Evolutionary conservation across 1,140 invertebrate species (phyloP).

Genomic region (Drosophila busckii): DNA sequence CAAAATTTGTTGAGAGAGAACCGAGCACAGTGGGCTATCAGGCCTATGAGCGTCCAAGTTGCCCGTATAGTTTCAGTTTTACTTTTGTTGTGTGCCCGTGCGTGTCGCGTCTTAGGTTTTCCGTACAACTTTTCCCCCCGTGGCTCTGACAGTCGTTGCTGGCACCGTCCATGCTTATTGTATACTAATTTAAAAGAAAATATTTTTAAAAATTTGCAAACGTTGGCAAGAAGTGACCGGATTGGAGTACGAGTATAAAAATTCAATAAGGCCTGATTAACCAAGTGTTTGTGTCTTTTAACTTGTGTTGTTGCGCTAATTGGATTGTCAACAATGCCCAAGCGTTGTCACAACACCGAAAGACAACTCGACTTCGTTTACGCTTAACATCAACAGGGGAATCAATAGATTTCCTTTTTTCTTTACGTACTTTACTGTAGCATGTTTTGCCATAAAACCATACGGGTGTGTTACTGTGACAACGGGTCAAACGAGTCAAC

Average conservation of each 20-base stretch:
- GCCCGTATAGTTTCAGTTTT: conserved; percentile 51
- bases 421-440: conserved; percentile 29
- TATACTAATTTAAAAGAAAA: conserved; percentile 14
- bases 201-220: neutral
- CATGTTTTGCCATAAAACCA: conserved; percentile 7
- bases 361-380: no score
- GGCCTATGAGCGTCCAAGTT: conserved; percentile 13
- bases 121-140: conserved; percentile 33
- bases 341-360: conserved; percentile 47
- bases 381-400: conserved; percentile 62
- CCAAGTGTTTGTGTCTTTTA: conserved; percentile 18
- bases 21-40: conserved; percentile 6
- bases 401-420: conserved; percentile 62
- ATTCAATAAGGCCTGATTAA: conserved; percentile 21
- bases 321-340: conserved; percentile 59
- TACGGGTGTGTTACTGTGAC: conserved; percentile 54
- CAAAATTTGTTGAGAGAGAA: conserved; percentile 46
- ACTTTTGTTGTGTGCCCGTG: conserved; percentile 62
- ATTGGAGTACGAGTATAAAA: conserved; percentile 11
- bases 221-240: neutral
- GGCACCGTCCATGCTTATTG: neutral
- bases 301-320: conserved; percentile 36
- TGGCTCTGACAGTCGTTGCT: conserved; percentile 3
- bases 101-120: conserved; percentile 35
- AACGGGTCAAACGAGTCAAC: conserved; percentile 44